Evolutionary conservation across 2,888 invertebrate genomes (phyloP).

Genomic region (Cynaeus angustus): DNA sequence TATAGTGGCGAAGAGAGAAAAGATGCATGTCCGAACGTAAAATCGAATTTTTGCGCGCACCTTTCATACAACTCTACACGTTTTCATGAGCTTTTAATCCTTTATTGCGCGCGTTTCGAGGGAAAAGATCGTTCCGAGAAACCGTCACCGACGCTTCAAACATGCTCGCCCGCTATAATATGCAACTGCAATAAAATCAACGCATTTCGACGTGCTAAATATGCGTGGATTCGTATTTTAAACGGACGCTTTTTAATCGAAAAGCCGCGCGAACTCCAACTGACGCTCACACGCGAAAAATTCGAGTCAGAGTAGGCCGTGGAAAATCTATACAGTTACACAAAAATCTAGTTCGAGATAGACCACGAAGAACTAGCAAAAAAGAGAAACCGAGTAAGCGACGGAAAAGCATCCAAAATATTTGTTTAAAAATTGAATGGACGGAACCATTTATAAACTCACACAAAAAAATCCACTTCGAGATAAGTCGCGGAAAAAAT

Average conservation of each 20-base stretch:
- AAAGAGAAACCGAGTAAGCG: too few species aligned
- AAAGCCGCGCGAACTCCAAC: neutral
- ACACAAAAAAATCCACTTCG: too few species aligned
- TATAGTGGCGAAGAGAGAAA: constrained; percentile 50
- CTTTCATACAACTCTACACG: constrained; percentile 32
- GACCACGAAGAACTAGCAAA: too few species aligned
- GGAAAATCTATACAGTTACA: too few species aligned
- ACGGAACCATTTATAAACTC: too few species aligned
- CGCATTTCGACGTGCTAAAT: constrained; percentile 34
- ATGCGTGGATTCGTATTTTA: constrained; percentile 24
- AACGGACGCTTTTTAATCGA: constrained; percentile 7
- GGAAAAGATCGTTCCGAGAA: constrained; percentile 40
- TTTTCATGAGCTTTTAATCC: constrained; percentile 43
- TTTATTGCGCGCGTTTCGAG: constrained; percentile 35
- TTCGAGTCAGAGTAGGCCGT: too few species aligned
- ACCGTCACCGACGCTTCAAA: neutral
- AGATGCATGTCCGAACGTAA: constrained; percentile 41
- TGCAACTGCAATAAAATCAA: constrained; percentile 16
- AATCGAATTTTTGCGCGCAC: constrained; percentile 44
- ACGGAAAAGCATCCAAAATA: too few species aligned
- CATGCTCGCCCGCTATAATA: too few species aligned
- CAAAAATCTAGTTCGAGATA: too few species aligned
- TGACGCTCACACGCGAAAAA: too few species aligned
- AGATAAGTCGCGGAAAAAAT: too few species aligned
- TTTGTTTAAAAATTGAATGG: too few species aligned